A percentile compares a stretch with the other conserved stretches of the same genome.
phyloP scores from a whole-genome alignment of 2,797 vertebrate genomes.

The Acridotheres tristis region DNA sequence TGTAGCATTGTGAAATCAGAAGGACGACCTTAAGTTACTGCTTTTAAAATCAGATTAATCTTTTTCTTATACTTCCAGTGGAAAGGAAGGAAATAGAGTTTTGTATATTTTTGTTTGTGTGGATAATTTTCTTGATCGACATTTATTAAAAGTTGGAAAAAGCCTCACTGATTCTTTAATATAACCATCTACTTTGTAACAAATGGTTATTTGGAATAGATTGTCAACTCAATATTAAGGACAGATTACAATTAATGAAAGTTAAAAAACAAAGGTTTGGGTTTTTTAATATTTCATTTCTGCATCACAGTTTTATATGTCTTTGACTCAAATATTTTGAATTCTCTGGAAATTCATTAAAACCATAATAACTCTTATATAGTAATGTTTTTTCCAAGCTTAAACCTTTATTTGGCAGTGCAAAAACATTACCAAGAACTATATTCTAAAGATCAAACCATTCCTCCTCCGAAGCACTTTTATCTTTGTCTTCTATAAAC shows the following conservation, averaged over 20 bases:
- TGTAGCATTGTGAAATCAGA: background rate
- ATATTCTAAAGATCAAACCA: background rate
- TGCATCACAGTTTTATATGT: background rate
- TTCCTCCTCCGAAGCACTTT: slow-evolving; percentile 34
- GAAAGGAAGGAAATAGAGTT: background rate
- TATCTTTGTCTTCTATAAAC: slow-evolving; percentile 54
- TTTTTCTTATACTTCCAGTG: background rate
- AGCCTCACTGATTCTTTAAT: background rate
- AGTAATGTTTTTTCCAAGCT: background rate
- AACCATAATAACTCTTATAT: background rate
- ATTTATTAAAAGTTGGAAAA: slow-evolving; percentile 10
- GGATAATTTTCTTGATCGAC: background rate
- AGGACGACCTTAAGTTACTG: background rate
- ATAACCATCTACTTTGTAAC: background rate
- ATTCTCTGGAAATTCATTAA: background rate
- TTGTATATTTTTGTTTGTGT: background rate
- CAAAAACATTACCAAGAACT: background rate
- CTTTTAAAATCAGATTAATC: background rate
- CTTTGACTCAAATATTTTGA: background rate
- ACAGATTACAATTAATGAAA: background rate
- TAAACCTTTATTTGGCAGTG: slow-evolving; percentile 7
- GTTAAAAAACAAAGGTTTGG: background rate
- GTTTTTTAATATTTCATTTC: background rate
- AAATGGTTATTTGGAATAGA: background rate
- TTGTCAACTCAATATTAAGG: slow-evolving; percentile 27